Percentiles rank a stretch among this genome's conserved stretches.
Evolutionary conservation across 37 sponge, comb jelly and placozoan genomes (phyloP).

Genomic region (Tethya wilhelma): DNA sequence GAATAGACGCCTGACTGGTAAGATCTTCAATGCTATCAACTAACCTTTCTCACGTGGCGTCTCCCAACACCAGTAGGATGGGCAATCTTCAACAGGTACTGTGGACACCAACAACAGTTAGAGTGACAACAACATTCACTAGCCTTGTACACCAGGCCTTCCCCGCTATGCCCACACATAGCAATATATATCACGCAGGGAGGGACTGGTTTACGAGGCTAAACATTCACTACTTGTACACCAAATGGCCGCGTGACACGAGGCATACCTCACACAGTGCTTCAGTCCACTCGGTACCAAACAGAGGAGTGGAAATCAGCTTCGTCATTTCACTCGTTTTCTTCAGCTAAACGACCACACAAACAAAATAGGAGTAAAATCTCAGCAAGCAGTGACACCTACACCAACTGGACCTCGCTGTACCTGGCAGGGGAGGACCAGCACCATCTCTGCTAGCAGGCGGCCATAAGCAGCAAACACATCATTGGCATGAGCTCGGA

Average conservation of each 20-base stretch:
- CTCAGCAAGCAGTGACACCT: neutral
- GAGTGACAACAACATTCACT: neutral
- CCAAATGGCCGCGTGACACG: neutral
- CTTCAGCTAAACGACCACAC: constrained; percentile 48
- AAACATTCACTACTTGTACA: neutral
- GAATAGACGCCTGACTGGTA: too few species aligned
- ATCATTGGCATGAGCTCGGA: constrained; percentile 70
- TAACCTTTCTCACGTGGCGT: constrained; percentile 68
- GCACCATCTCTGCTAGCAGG: constrained; percentile 73
- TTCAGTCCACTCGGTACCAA: constrained; percentile 65
- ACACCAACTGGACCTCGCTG: neutral
- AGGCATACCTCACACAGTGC: constrained; percentile 76
- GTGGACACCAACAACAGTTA: neutral
- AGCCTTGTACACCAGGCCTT: neutral
- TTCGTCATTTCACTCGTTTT: constrained; percentile 64
- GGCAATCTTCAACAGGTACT: constrained; percentile 56
- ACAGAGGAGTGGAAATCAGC: constrained; percentile 21
- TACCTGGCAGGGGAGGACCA: constrained; percentile 74
- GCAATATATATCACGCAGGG: neutral
- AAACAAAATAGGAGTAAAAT: neutral
- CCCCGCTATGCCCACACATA: constrained; percentile 6
- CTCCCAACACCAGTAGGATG: constrained; percentile 55
- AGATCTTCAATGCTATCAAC: neutral
- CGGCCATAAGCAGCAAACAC: constrained; percentile 67
- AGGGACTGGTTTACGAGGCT: too few species aligned